Base-by-base conservation (phyloP, 1,140 invertebrate genomes). In the Heterodera schachtii region DNA sequence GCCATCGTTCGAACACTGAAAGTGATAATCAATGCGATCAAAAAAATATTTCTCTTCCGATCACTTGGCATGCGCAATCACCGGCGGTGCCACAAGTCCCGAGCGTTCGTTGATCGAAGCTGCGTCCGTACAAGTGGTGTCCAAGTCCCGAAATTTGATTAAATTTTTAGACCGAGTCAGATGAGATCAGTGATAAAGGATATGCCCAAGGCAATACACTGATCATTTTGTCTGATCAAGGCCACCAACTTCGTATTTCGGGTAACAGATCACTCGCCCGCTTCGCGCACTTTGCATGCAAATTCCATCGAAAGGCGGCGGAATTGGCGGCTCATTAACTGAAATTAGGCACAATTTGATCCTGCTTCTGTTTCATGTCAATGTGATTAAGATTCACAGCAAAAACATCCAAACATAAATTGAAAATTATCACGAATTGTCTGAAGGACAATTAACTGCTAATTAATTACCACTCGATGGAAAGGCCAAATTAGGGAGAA, bases 1-100 rank as follows among this genome's bases (percentile, higher is more conserved):
- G 88, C 88, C 89, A 89, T 90, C 16, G 89, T 84, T 8, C 86
- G 88, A 2, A 89, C 88, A 21, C 87, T 88, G 78, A 74, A 88
- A 77, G 49, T 52, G 49, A 71, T 11, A 78, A 77, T 2, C 3
- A 19, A 2, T 21, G 41, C 31, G 31, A 31, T 31, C 31, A 31
- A 31, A 31, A 31, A 31, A 31, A 19, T 9, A 46, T 41, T 87
- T 9, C 47, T 13, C 16, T 64, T n/a, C 69, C 31, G 44, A 86
- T 47, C 82, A 89, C 87, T 85, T 89, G 16, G 87, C 87, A 81
- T 88, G 89, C 49, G 82, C 71, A 43, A 88, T 83, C 16, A 83
- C 82, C 43, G 87, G 87, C 44, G 87, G 87, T 21, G 85, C 85
- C 16, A 88, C 87, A 69, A 88, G 82, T 67, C 87, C 87, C 9